A percentile compares a stretch with the other conserved stretches of the same genome.
Conservation (phyloP, 2,113 vertebrate genomes). For the human (Homo sapiens) region DNA sequence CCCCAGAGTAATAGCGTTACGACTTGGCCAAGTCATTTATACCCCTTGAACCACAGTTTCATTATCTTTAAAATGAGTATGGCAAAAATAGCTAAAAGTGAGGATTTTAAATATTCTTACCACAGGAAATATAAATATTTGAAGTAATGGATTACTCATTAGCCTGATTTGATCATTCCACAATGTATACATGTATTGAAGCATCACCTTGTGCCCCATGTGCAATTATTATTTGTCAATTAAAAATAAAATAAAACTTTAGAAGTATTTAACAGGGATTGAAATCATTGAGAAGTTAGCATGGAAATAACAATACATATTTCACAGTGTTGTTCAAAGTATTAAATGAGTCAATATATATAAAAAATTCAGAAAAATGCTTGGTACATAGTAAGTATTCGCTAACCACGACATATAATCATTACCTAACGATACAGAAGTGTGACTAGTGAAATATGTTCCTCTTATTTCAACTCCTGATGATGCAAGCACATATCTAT, state of each 20-base stretch:
- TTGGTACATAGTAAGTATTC: neutral
- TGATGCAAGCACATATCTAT: neutral
- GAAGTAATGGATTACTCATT: neutral
- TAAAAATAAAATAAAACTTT: neutral
- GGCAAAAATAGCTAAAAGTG: neutral
- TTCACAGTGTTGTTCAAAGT: neutral
- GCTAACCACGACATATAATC: neutral
- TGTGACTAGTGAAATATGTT: neutral
- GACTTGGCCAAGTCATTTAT: neutral
- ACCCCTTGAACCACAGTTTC: neutral
- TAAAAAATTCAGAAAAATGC: constrained; percentile 10
- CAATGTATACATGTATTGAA: neutral
- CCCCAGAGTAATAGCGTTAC: neutral
- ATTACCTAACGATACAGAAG: neutral
- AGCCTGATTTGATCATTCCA: neutral
- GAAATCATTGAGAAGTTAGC: neutral
- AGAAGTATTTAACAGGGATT: neutral
- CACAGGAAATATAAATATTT: neutral
- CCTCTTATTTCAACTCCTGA: neutral
- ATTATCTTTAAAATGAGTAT: neutral
- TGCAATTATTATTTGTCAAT: neutral
- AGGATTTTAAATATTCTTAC: neutral
- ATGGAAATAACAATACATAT: neutral
- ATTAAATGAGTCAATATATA: neutral
- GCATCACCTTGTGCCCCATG: neutral